Base-by-base conservation (phyloP, 1,140 invertebrate species). In the Asobara japonica region DNA sequence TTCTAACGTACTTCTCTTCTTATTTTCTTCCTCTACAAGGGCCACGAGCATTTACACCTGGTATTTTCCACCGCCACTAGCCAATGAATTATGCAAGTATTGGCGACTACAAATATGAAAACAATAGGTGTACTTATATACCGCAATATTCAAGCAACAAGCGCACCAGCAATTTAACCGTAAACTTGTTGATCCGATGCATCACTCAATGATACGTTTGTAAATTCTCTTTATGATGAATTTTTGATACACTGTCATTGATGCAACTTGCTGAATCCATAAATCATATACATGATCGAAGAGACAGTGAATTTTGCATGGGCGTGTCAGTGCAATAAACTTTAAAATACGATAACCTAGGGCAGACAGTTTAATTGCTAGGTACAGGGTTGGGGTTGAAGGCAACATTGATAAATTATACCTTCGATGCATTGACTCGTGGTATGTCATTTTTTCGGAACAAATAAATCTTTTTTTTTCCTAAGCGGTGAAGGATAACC, bases 291-390 rank as follows among this genome's bases (percentile, higher is more conserved):
- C 65, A 51, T 62, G 73, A 30, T 41, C 30, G 29, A 56, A 56
- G 25, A 25, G 64, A 18, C 51, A 71, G 69, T 22, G 65, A 76
- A 76, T 74, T 76, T 76, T 72, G 72, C 71, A 76, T 76, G 72
- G 72, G 75, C 72, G 75, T 76, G 69, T 64, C 75, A 74, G 69
- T 69, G 41, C 69, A 31, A 76, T 76, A 76, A 76, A 76, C 41
- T 74, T 71, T 69, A 71, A 76, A 76, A 76, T 76, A 73, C 60
- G 74, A 73, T 73, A 73, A 64, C 67, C 67, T 68, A 71, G 51
- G 65, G 75, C 71, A 70, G 75, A 76, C 75, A 76, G 33, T 72
- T 74, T 76, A 76, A 76, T 74, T 76, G 69, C 69, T 73, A 73
- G 36, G 68, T 73, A 30, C 65, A 67, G 69, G 64, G 36, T 60